Evolutionary conservation across 1,140 invertebrate species (phyloP).

Genomic region (Drosophila sp.): DNA sequence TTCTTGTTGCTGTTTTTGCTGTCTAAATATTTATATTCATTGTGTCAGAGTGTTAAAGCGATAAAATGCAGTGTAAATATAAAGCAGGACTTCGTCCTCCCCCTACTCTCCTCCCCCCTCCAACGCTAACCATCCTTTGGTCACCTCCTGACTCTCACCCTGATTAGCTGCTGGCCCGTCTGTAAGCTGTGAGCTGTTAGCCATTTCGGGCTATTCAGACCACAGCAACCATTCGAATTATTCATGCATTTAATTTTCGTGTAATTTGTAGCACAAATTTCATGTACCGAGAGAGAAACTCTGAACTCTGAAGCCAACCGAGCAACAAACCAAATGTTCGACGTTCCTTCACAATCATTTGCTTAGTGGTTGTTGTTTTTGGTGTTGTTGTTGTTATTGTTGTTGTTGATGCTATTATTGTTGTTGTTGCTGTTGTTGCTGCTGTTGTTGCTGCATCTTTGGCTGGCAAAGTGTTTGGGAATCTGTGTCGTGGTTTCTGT

Average conservation of each 20-base stretch:
- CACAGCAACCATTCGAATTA: conserved; percentile 82
- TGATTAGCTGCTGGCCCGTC: conserved; percentile 62
- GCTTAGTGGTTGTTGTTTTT: conserved; percentile 28
- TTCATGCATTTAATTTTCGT: conserved; percentile 83
- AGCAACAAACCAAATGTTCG: conserved; percentile 70
- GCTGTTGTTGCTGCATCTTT: conserved; percentile 18
- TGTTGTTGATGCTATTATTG: conserved; percentile 18
- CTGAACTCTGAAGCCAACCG: conserved; percentile 40
- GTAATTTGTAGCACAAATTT: conserved; percentile 80
- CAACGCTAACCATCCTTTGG: conserved; percentile 7
- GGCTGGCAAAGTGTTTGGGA: conserved; percentile 20
- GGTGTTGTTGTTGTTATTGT: conserved; percentile 13
- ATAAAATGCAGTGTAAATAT: conserved; percentile 83
- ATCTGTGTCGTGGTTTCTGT: conserved; percentile 41
- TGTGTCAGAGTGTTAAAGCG: conserved; percentile 83
- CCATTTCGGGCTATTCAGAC: conserved; percentile 59
- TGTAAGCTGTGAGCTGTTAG: conserved; percentile 29
- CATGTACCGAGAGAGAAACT: conserved; percentile 41
- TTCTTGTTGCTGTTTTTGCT: conserved; percentile 74
- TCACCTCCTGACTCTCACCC: conserved; percentile 24
- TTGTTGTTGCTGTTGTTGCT: conserved; percentile 18
- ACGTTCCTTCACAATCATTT: conserved; percentile 53
- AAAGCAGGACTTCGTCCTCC: conserved; percentile 59
- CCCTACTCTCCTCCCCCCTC: not conserved
- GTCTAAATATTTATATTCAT: conserved; percentile 83